Evolutionary conservation across 1,140 invertebrate genomes (phyloP).

Genomic region (Arctopsyche grandis): DNA sequence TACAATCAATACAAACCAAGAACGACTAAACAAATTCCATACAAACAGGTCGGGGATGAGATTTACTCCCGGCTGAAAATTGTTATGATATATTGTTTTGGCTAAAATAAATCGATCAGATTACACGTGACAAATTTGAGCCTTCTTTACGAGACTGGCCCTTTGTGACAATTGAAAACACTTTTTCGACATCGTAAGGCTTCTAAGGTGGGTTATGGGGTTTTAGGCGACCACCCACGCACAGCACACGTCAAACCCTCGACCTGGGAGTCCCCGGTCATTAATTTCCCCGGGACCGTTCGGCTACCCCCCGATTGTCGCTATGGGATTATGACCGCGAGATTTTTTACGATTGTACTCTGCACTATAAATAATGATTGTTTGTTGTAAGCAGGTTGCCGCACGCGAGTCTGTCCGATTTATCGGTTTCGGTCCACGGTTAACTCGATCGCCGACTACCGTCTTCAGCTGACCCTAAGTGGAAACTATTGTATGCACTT

Average conservation of each 20-base stretch:
- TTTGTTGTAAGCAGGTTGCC: slow-evolving; percentile 22
- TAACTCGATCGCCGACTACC: not conserved
- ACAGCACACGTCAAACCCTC: slow-evolving; percentile 20
- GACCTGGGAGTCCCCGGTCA: slow-evolving; percentile 39
- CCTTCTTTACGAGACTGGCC: slow-evolving; percentile 25
- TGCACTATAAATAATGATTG: slow-evolving; percentile 40
- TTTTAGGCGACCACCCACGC: slow-evolving; percentile 41
- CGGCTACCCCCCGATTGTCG: slow-evolving; percentile 43
- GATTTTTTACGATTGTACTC: slow-evolving; percentile 39
- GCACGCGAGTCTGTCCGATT: slow-evolving; percentile 25
- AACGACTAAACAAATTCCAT: too few relatives aligned
- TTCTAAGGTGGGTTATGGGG: slow-evolving; percentile 9
- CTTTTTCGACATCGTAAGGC: slow-evolving; percentile 29
- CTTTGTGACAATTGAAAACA: not conserved
- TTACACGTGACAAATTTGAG: slow-evolving; percentile 50
- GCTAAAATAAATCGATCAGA: slow-evolving; percentile 49
- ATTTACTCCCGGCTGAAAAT: too few relatives aligned
- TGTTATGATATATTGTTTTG: not conserved
- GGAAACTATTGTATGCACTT: slow-evolving; percentile 13
- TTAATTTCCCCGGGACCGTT: slow-evolving; percentile 39
- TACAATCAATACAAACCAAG: too few relatives aligned
- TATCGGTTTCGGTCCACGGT: slow-evolving; percentile 2
- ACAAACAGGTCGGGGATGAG: too few relatives aligned
- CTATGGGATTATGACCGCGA: slow-evolving; percentile 39
- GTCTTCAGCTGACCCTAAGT: slow-evolving; percentile 2